Evolutionary conservation across 2,888 invertebrate genomes (phyloP).

Genomic region (Zhuqinia jingwanae): DNA sequence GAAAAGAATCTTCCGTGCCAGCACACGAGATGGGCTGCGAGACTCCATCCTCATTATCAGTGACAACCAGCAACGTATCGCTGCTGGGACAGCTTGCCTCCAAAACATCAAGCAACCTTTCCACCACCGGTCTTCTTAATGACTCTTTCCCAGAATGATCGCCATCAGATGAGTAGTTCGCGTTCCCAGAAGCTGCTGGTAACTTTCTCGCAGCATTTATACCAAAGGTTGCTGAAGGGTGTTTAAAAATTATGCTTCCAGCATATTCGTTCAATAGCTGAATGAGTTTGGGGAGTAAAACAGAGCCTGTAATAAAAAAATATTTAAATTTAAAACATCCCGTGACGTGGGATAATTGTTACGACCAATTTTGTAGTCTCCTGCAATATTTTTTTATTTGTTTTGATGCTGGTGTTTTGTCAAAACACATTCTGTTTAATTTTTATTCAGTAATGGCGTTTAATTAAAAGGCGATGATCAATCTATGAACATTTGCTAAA

Average conservation of each 20-base stretch:
- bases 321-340: no score
- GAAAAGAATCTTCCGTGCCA: slow-evolving; percentile 5
- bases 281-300: slow-evolving; percentile 42
- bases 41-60: slow-evolving; percentile 18
- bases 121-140: slow-evolving; percentile 43
- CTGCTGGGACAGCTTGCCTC: slow-evolving; percentile 59
- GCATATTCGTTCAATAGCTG: slow-evolving; percentile 24
- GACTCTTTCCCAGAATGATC: slow-evolving; percentile 15
- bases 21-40: background rate
- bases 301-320: slow-evolving; percentile 37
- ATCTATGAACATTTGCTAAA: no score
- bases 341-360: no score
- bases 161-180: background rate
- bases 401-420: no score
- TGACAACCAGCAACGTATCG: slow-evolving; percentile 44
- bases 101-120: slow-evolving; percentile 57
- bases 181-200: background rate
- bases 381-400: no score
- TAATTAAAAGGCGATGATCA: no score
- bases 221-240: background rate
- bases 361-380: no score
- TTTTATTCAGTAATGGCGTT: no score
- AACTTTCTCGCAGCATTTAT: background rate
- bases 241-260: slow-evolving; percentile 14
- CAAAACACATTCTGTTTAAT: no score